phyloP scores from a whole-genome alignment of 2,888 invertebrate species.

The Epirrhoe tristata region DNA sequence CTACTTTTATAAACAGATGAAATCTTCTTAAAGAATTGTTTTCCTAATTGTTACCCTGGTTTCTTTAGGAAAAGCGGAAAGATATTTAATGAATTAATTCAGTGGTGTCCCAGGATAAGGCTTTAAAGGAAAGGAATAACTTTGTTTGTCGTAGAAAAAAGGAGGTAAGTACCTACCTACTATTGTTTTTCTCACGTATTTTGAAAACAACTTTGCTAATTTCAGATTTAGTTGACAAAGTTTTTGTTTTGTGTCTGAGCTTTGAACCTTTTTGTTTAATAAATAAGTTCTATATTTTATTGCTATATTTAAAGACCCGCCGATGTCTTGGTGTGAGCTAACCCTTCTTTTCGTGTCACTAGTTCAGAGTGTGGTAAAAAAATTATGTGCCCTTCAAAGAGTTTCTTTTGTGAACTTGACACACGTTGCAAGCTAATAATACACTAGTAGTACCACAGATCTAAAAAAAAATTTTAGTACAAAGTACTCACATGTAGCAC shows the following conservation, averaged over 20 bases:
- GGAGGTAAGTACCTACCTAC: background rate
- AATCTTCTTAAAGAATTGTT: conserved; percentile 2
- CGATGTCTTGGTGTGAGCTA: no score
- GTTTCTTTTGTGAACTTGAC: no score
- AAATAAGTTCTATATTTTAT: no score
- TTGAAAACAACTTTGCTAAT: background rate
- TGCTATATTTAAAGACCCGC: no score
- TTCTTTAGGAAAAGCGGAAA: conserved; percentile 10
- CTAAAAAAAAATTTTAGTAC: no score
- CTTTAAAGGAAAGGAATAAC: background rate
- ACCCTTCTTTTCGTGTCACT: no score
- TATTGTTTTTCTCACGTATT: background rate
- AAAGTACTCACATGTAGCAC: conserved; percentile 88
- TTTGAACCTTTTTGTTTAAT: background rate
- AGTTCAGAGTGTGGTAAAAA: no score
- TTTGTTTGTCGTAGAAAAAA: background rate
- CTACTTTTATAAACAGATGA: background rate
- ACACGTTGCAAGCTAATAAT: no score
- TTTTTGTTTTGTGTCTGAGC: background rate
- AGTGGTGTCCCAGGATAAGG: background rate
- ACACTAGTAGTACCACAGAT: no score
- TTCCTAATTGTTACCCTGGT: conserved; percentile 22
- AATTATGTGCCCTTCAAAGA: no score
- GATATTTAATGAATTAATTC: conserved; percentile 5
- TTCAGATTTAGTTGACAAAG: background rate